Evolutionary conservation across 2,797 vertebrate genomes (phyloP).

Genomic region (Nyctalus aviator): DNA sequence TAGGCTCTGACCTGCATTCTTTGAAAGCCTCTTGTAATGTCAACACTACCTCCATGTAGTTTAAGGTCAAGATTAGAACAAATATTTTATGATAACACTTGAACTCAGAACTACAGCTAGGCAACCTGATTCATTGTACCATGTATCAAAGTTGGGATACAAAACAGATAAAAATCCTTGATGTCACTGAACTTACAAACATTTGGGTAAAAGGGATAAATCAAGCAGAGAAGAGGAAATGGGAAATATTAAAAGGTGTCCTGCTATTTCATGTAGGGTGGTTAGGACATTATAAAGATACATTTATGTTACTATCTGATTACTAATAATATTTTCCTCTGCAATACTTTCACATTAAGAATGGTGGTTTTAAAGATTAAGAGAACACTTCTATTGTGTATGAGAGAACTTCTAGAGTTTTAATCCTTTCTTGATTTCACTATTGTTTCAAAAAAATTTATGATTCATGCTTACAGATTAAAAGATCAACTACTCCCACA

Average conservation of each 20-base stretch:
- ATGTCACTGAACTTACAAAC: neutral
- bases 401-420: slow-evolving; percentile 73
- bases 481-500: slow-evolving; percentile 55
- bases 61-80: neutral
- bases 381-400: neutral
- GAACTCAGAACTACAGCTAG: neutral
- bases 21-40: neutral
- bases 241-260: neutral
- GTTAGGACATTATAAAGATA: neutral
- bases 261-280: neutral
- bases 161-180: neutral
- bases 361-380: neutral
- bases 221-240: neutral
- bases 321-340: neutral
- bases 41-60: neutral
- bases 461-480: slow-evolving; percentile 71
- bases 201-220: neutral
- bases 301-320: neutral
- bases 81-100: neutral
- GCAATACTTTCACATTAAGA: neutral
- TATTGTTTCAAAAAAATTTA: slow-evolving; percentile 48
- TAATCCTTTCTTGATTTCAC: slow-evolving; percentile 66
- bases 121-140: neutral
- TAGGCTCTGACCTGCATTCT: neutral
- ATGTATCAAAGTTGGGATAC: neutral